Percentiles rank a stretch among this genome's conserved stretches.
Conservation (phyloP, 2,797 vertebrate genomes). For the Chaetophractus vellerosus region DNA sequence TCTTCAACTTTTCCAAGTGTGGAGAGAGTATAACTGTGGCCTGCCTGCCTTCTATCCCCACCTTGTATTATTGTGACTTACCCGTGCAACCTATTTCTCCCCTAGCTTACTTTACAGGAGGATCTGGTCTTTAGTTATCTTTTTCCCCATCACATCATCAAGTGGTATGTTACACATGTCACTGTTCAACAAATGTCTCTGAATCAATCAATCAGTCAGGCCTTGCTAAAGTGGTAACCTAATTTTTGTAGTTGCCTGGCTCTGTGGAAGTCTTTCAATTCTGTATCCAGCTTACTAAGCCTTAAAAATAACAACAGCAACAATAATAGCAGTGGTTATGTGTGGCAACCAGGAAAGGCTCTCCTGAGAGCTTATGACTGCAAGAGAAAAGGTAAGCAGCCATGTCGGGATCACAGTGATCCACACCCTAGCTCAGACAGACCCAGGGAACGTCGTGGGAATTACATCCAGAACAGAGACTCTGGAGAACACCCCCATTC, state of each 20-base stretch:
- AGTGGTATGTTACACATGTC: background rate
- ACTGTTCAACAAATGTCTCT: background rate
- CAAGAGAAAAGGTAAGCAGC: background rate
- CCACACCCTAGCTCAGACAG: background rate
- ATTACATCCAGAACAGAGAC: background rate
- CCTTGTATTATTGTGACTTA: background rate
- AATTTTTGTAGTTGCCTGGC: background rate
- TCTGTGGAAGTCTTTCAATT: background rate
- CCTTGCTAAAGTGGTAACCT: background rate
- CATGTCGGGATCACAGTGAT: background rate
- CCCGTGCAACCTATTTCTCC: background rate
- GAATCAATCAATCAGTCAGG: background rate
- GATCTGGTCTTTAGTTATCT: background rate
- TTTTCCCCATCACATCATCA: background rate
- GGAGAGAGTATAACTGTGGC: background rate
- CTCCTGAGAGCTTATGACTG: background rate
- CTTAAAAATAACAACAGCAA: slow-evolving; percentile 24
- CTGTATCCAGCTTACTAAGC: background rate
- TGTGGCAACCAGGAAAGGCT: background rate
- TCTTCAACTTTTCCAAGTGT: background rate
- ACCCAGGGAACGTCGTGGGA: background rate
- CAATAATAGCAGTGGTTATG: background rate
- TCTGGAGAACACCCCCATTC: background rate
- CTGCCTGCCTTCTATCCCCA: background rate
- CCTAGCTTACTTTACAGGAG: background rate